Conservation (phyloP, 1,140 invertebrate genomes). For the Anadara kagoshimensis region DNA sequence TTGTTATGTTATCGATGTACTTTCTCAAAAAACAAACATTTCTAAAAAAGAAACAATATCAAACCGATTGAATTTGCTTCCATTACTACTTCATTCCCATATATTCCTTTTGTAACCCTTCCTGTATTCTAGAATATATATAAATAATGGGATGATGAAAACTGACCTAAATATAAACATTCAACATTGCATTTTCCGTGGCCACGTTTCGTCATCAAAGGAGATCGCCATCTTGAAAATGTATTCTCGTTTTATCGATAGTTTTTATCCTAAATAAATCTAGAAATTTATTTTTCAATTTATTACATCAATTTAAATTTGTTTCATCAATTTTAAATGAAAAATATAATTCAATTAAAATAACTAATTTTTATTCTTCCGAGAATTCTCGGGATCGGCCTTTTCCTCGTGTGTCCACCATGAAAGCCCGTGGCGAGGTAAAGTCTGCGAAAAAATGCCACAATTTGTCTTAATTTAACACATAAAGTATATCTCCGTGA, state of each 20-base stretch:
- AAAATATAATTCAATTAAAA: not conserved
- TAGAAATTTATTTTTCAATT: not conserved
- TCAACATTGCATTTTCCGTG: constrained; percentile 25
- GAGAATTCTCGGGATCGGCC: constrained; percentile 2
- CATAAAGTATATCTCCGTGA: too few species aligned
- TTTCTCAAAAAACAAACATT: too few species aligned
- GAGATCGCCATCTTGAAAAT: constrained; percentile 13
- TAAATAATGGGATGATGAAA: constrained; percentile 1
- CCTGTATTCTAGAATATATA: not conserved
- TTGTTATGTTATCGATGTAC: too few species aligned
- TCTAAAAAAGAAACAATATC: not conserved
- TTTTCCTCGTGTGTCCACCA: constrained; percentile 29
- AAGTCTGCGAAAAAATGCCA: not conserved
- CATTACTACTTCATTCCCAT: not conserved
- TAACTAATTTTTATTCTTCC: not conserved
- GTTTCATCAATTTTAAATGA: not conserved
- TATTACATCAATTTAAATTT: not conserved
- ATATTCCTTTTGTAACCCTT: not conserved
- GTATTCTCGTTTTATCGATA: not conserved
- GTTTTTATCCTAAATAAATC: not conserved
- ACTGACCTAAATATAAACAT: constrained; percentile 26
- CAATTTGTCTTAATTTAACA: too few species aligned
- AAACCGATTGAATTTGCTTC: not conserved
- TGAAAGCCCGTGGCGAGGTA: constrained; percentile 25
- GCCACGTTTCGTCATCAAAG: constrained; percentile 44